phyloP scores from a whole-genome alignment of 2,888 invertebrate species.

The Frankliniella fusca region DNA sequence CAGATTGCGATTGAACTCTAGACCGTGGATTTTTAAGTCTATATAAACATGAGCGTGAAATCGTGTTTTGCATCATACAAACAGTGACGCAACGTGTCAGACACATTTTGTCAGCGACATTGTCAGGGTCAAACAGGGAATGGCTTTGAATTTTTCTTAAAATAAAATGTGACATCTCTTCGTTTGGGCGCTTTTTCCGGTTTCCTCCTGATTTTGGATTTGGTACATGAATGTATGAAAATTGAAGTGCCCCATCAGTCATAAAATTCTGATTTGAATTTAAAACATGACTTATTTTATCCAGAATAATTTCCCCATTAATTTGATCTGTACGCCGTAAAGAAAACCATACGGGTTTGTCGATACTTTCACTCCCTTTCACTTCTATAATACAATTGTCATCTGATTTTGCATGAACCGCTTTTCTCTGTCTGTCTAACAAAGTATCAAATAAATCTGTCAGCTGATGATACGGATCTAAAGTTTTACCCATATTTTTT shows the following conservation, averaged over 20 bases:
- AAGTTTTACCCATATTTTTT: neutral
- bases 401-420: neutral
- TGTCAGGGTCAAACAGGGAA: no score
- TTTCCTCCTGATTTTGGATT: no score
- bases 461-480: neutral
- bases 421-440: neutral
- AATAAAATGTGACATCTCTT: no score
- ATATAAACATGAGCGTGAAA: neutral
- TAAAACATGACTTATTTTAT: neutral
- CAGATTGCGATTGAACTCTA: neutral
- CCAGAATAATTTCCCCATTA: no score
- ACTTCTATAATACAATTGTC: neutral
- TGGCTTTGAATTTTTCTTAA: no score
- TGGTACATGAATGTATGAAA: no score
- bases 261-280: neutral
- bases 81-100: no score
- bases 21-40: neutral
- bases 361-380: neutral
- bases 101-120: no score
- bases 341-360: neutral
- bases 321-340: neutral
- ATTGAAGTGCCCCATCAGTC: neutral
- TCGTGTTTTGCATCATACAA: no score
- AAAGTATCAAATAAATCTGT: neutral
- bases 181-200: no score